A percentile compares a stretch with the other conserved stretches of the same genome.
Evolutionary conservation across 1,140 invertebrate genomes (phyloP).

Genomic region (Zaprionus gabonicus): DNA sequence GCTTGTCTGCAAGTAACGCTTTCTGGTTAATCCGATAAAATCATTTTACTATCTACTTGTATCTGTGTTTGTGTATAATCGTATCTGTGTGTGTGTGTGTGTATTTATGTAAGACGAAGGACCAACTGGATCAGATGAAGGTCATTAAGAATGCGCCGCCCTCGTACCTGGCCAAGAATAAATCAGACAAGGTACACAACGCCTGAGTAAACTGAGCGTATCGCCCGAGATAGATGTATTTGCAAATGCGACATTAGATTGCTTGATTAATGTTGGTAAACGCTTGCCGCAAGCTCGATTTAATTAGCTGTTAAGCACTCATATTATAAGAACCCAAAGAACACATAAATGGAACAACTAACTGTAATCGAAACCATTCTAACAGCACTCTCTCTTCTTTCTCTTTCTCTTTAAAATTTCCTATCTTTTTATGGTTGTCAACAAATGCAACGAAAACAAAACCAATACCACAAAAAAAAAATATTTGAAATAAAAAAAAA

Average conservation of each 20-base stretch:
- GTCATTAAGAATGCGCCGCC: slow-evolving; percentile 92
- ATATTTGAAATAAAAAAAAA: slow-evolving; percentile 9
- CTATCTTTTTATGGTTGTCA: slow-evolving; percentile 58
- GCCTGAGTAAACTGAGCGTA: not conserved
- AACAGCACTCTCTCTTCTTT: slow-evolving; percentile 61
- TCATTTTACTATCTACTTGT: slow-evolving; percentile 10
- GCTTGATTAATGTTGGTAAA: slow-evolving; percentile 68
- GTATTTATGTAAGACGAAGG: slow-evolving; percentile 72
- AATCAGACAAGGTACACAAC: slow-evolving; percentile 91
- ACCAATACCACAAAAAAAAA: slow-evolving; percentile 13
- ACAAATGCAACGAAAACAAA: slow-evolving; percentile 32
- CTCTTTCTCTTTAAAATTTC: slow-evolving; percentile 60
- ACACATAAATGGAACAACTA: slow-evolving; percentile 41
- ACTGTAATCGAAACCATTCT: slow-evolving; percentile 61
- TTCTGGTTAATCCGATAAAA: slow-evolving; percentile 23
- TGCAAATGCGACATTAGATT: slow-evolving; percentile 35
- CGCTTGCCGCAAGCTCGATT: slow-evolving; percentile 43
- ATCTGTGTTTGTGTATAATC: slow-evolving; percentile 3
- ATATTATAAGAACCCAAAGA: slow-evolving; percentile 10
- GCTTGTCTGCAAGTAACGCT: slow-evolving; percentile 20
- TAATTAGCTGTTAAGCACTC: slow-evolving; percentile 34
- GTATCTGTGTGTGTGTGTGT: not conserved
- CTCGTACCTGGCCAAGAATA: slow-evolving; percentile 92
- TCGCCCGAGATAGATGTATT: slow-evolving; percentile 35
- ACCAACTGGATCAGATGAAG: slow-evolving; percentile 91